Percentiles rank a stretch among this genome's conserved stretches.
Conservation (phyloP, 2,888 invertebrate genomes). For the Sphaeridia pumilis region DNA sequence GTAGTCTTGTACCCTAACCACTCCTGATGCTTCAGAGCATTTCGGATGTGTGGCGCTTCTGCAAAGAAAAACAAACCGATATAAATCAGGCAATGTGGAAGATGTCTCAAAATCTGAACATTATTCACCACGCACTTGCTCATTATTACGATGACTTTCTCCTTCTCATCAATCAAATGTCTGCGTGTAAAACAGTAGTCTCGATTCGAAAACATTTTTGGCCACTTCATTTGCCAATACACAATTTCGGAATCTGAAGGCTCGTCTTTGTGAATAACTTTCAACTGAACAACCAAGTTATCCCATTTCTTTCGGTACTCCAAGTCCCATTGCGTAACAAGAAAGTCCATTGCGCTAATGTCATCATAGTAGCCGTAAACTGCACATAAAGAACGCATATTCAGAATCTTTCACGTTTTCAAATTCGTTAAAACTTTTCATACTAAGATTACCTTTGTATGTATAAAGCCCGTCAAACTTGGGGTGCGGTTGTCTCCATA, state of each 20-base stretch:
- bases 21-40: slow-evolving; percentile 54
- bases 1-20: slow-evolving; percentile 63
- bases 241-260: slow-evolving; percentile 56
- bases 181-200: slow-evolving; percentile 74
- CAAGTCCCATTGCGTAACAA: slow-evolving; percentile 69
- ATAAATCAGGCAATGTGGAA: neutral
- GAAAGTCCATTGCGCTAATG: slow-evolving; percentile 63
- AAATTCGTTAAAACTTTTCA: neutral
- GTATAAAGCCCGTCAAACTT: slow-evolving; percentile 56
- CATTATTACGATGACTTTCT: slow-evolving; percentile 51
- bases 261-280: slow-evolving; percentile 56
- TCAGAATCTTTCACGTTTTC: neutral
- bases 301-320: slow-evolving; percentile 70
- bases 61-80: slow-evolving; percentile 4
- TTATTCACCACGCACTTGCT: slow-evolving; percentile 38
- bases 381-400: slow-evolving; percentile 36
- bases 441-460: slow-evolving; percentile 52
- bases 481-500: slow-evolving; percentile 60
- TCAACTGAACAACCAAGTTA: slow-evolving; percentile 57
- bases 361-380: slow-evolving; percentile 73
- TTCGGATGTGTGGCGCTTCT: slow-evolving; percentile 50
- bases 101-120: neutral
- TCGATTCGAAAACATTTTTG: slow-evolving; percentile 69
- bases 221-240: slow-evolving; percentile 85
- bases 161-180: slow-evolving; percentile 47